Evolutionary conservation across 2,113 vertebrate species (phyloP).

Genomic region (Pterocles gutturalis): DNA sequence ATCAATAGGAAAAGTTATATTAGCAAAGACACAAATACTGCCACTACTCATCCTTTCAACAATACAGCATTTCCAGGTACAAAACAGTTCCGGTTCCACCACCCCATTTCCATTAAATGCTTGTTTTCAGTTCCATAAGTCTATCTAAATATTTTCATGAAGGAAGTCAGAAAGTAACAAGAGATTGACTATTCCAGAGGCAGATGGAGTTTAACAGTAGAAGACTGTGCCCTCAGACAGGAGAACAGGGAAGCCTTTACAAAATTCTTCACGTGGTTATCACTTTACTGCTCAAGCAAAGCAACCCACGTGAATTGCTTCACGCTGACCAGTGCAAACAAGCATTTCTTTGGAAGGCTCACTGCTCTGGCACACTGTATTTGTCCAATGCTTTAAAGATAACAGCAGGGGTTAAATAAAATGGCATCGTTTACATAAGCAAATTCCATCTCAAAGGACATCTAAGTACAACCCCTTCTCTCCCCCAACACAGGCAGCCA

Average conservation of each 20-base stretch:
- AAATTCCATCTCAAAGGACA: constrained; percentile 26
- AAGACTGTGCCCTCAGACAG: background rate
- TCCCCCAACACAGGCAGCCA: background rate
- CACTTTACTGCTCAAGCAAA: background rate
- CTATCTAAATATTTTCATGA: background rate
- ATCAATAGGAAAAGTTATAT: background rate
- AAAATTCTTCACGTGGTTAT: background rate
- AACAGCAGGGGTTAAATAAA: background rate
- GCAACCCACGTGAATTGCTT: background rate
- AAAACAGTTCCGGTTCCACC: background rate
- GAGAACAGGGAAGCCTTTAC: background rate
- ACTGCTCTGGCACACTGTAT: background rate
- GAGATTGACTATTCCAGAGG: background rate
- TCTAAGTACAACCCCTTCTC: background rate
- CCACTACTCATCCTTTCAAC: background rate
- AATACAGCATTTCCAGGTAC: background rate
- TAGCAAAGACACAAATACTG: background rate
- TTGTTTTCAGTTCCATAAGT: background rate
- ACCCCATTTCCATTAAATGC: background rate
- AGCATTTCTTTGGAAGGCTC: background rate
- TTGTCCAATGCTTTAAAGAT: constrained; percentile 23
- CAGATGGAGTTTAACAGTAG: background rate
- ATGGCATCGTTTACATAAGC: background rate
- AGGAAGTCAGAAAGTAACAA: background rate
- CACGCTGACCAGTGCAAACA: background rate